Evolutionary conservation across 2,888 invertebrate genomes (phyloP), one percentile per base, ranked within the genome.

Genomic region (Bursaphelenchus okinawaensis): DNA sequence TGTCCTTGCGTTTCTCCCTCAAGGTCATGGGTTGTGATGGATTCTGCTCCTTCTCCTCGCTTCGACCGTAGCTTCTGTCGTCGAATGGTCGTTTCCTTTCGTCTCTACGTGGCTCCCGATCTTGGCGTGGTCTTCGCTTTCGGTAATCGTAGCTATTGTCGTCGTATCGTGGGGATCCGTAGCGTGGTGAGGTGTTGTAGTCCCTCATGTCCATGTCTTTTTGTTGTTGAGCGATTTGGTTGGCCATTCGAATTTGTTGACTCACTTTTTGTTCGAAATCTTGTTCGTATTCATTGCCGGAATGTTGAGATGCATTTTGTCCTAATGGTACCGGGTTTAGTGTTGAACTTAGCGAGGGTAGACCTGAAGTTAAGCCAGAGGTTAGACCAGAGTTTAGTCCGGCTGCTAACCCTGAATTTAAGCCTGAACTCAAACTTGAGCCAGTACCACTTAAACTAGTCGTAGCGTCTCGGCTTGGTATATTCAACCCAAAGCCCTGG

Each of bases 1-100:
- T 70, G 55, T 70, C 57, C 59, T 70, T 70, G 27, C 70, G 60
- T 52, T 70, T 70, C 56, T 70, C 70, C 12, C 71, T 31, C 24
- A 70, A 55, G 8, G 59, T 72, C 51, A 72, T 24, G 19, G 66
- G 62, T 23, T 54, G 28, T n/a, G 63, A 28, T 7, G 61, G 9
- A 7, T 19, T 12, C 26, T 54, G 54, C 4, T 54, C 16, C 3
- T 6, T 54, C 16, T 54, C 54, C 24, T 54, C 16, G 3, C 19
- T 26, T 4, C 16, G 26, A n/a, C 19, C 24, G 23, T 27, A n/a
- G n/a, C 26, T 6, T 24, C 16, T 54, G 26, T n/a, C 28, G 28
- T 16, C 16, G 16, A 52, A 63, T 16, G 9, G 65, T 19, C n/a
- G 66, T 8, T 12, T 12, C 52, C 7, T 50, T 27, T 55, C 54